A percentile compares a stretch with the other conserved stretches of the same genome.
phyloP scores from a whole-genome alignment of 2,113 vertebrate species.

The Chloebia gouldiae region DNA sequence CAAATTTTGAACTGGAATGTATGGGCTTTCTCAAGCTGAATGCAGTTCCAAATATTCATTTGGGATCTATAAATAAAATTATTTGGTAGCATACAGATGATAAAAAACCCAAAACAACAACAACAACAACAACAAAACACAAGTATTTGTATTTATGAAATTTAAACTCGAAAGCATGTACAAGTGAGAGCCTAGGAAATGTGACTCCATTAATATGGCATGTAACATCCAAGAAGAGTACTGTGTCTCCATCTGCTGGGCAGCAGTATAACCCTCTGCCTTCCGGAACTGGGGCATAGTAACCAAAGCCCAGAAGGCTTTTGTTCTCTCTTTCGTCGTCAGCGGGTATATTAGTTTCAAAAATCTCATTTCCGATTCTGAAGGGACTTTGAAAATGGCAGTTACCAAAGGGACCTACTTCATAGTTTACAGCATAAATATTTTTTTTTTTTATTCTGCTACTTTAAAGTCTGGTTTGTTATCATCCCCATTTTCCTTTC shows the following conservation, averaged over 20 bases:
- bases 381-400: neutral
- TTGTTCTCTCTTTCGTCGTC: neutral
- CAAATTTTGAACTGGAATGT: neutral
- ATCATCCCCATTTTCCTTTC: conserved; percentile 26
- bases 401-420: neutral
- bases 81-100: neutral
- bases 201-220: neutral
- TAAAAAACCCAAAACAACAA: neutral
- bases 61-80: neutral
- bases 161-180: neutral
- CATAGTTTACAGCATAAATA: conserved; percentile 14
- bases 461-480: conserved; percentile 27
- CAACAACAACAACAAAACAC: neutral
- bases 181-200: neutral
- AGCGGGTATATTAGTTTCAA: neutral
- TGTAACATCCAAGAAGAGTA: conserved; percentile 55
- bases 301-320: neutral
- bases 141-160: neutral
- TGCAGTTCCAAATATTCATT: neutral
- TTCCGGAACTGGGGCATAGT: neutral
- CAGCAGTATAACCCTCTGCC: conserved; percentile 30
- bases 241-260: conserved; percentile 82
- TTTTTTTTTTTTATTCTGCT: neutral
- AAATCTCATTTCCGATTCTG: neutral
- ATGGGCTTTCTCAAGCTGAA: neutral